phyloP scores from a whole-genome alignment of 1,140 invertebrate species.

The Orius laevigatus region DNA sequence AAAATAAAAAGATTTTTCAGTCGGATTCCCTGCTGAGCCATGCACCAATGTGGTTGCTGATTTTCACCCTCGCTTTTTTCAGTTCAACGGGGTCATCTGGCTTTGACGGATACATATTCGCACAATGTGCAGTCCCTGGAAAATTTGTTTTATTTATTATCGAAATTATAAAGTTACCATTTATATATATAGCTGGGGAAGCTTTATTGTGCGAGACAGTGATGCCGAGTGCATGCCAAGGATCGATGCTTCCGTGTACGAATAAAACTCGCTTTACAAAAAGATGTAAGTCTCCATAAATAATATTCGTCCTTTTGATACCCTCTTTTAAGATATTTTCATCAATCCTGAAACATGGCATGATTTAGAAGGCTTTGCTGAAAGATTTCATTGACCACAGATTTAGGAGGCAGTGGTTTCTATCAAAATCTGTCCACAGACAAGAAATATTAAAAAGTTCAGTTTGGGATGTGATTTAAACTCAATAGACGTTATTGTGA shows the following conservation, averaged over 20 bases:
- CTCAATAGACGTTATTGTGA: no score
- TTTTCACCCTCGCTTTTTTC: constrained; percentile 39
- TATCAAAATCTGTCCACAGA: no score
- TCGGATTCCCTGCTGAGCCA: constrained; percentile 26
- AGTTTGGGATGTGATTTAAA: no score
- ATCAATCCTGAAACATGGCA: constrained; percentile 33
- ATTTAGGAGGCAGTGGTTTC: background rate
- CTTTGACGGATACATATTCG: constrained; percentile 58
- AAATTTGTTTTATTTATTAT: no score
- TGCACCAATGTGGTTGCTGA: constrained; percentile 35
- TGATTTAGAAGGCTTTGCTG: background rate
- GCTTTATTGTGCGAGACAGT: constrained; percentile 32
- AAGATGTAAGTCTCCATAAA: constrained; percentile 62
- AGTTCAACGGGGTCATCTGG: constrained; percentile 42
- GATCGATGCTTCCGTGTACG: constrained; percentile 82
- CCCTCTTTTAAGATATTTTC: constrained; percentile 37
- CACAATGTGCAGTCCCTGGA: constrained; percentile 62
- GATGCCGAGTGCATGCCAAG: constrained; percentile 78
- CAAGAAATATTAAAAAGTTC: no score
- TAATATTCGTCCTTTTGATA: constrained; percentile 53
- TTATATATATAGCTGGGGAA: constrained; percentile 43
- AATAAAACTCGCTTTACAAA: constrained; percentile 60
- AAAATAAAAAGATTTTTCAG: no score
- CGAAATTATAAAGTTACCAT: constrained; percentile 33
- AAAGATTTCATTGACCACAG: no score